A percentile compares a stretch with the other conserved stretches of the same genome.
phyloP scores from a whole-genome alignment of 2,888 invertebrate species.

The Agriotes lineatus region DNA sequence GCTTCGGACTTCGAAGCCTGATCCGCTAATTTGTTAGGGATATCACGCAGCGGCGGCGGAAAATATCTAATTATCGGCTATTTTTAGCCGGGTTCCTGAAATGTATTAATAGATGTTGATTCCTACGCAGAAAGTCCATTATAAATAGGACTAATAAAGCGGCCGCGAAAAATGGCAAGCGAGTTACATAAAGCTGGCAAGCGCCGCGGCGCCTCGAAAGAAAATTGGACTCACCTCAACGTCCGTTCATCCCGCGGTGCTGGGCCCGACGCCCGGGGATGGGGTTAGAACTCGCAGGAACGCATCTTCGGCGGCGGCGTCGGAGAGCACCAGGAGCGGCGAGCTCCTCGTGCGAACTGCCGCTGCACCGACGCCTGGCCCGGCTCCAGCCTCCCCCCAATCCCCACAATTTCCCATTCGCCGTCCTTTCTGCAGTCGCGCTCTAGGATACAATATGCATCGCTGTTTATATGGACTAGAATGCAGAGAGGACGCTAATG shows the following conservation, averaged over 20 bases:
- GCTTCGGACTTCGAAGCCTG: constrained; percentile 35
- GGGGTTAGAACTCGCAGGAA: constrained; percentile 38
- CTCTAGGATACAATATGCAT: constrained; percentile 48
- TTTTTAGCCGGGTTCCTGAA: constrained; percentile 50
- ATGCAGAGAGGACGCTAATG: constrained; percentile 39
- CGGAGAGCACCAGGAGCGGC: constrained; percentile 51
- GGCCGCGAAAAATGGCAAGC: constrained; percentile 20
- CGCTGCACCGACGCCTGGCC: constrained; percentile 63
- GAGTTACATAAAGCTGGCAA: constrained; percentile 17
- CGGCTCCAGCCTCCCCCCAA: constrained; percentile 57
- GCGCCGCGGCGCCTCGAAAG: background rate
- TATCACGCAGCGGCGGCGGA: constrained; percentile 31
- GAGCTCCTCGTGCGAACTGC: constrained; percentile 63
- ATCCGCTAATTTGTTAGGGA: constrained; percentile 41
- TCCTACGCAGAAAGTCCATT: constrained; percentile 44
- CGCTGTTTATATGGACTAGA: constrained; percentile 47
- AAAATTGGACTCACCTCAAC: constrained; percentile 21
- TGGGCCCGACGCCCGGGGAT: constrained; percentile 39
- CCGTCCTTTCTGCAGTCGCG: constrained; percentile 51
- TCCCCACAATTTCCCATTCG: constrained; percentile 43
- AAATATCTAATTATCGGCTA: constrained; percentile 51
- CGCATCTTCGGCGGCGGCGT: constrained; percentile 47
- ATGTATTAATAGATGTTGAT: constrained; percentile 52
- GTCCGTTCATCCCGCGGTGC: constrained; percentile 35
- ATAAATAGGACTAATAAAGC: constrained; percentile 41